Conservation (phyloP, 2,888 invertebrate genomes). For the Drosophila mulleri region DNA sequence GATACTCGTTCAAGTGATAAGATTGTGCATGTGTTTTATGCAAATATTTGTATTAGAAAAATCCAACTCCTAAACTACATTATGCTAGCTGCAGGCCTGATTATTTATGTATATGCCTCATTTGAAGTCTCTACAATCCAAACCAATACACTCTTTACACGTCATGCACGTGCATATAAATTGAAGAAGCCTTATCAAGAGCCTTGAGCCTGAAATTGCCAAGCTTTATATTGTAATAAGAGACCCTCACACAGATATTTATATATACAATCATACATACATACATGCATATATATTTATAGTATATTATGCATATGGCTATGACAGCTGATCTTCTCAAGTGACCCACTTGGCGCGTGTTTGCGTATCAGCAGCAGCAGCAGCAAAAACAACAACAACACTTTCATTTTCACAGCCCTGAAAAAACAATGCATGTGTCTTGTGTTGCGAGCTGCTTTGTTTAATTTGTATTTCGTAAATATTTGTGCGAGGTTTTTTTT, state of each 20-base stretch:
- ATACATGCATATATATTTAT: neutral
- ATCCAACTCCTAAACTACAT: no score
- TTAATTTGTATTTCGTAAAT: slow-evolving; percentile 73
- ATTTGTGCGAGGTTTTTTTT: slow-evolving; percentile 56
- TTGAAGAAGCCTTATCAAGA: slow-evolving; percentile 37
- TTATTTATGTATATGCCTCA: neutral
- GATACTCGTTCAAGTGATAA: neutral
- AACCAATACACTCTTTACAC: neutral
- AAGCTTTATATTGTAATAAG: slow-evolving; percentile 16
- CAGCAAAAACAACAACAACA: slow-evolving; percentile 58
- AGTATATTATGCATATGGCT: slow-evolving; percentile 14
- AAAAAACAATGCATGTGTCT: slow-evolving; percentile 67
- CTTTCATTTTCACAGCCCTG: slow-evolving; percentile 74
- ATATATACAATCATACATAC: neutral
- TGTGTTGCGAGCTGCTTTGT: slow-evolving; percentile 65
- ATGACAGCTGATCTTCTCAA: slow-evolving; percentile 79
- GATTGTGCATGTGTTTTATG: neutral
- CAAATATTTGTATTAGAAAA: no score
- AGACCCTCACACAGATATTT: slow-evolving; percentile 12
- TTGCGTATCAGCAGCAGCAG: slow-evolving; percentile 56
- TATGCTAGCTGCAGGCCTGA: neutral
- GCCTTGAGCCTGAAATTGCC: slow-evolving; percentile 76
- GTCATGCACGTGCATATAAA: slow-evolving; percentile 3
- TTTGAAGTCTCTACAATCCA: neutral
- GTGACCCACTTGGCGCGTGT: slow-evolving; percentile 76